A percentile compares a stretch with the other conserved stretches of the same genome.
Conservation (phyloP, 2,113 vertebrate genomes). For the Carassius auratus region DNA sequence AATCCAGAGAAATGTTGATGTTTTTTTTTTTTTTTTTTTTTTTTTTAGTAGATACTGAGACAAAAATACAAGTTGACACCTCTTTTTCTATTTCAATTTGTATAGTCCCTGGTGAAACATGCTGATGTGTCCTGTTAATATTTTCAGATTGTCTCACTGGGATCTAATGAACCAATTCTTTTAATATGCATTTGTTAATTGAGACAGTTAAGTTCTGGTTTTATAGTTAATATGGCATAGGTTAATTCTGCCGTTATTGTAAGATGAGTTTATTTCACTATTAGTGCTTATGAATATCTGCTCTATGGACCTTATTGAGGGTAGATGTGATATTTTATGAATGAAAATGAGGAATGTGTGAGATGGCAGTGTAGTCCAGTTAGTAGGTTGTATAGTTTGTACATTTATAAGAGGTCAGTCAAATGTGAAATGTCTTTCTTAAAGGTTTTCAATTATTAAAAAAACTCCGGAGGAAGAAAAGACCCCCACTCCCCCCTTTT, state of each 20-base stretch:
- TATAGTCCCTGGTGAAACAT: background rate
- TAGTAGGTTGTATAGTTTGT: background rate
- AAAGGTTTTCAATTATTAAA: background rate
- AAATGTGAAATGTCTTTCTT: background rate
- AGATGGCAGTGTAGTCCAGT: background rate
- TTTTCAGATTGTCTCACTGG: background rate
- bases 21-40: background rate
- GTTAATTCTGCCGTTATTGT: background rate
- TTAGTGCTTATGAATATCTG: background rate
- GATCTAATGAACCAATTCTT: background rate
- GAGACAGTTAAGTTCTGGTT: background rate
- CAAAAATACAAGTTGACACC: background rate
- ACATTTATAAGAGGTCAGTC: background rate
- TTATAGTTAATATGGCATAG: background rate
- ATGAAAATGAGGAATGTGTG: background rate
- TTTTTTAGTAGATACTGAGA: background rate
- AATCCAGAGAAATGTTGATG: background rate
- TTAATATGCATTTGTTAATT: slow-evolving; percentile 21
- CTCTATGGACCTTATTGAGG: background rate
- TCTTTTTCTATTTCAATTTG: background rate
- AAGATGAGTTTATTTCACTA: background rate
- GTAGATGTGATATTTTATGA: background rate
- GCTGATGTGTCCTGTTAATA: background rate
- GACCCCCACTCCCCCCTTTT: no score
- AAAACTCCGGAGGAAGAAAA: background rate